Percentiles rank a stretch among this genome's conserved stretches.
These are phyloP conservation scores for Myotis pilosus DNA, from an alignment of 2,797 vertebrate genomes.

Conservation along the genomic window DNA sequence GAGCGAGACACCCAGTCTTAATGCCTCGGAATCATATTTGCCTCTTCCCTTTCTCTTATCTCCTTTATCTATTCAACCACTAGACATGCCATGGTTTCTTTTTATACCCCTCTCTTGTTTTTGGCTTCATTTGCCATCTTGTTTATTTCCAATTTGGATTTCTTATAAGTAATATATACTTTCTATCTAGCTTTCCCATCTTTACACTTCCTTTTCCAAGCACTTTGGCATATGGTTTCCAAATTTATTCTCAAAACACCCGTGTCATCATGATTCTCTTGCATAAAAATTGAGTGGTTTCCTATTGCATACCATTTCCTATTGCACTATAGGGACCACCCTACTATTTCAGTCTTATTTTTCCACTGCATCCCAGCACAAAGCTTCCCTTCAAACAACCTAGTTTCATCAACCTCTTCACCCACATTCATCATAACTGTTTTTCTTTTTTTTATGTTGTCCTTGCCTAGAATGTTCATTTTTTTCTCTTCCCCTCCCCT, in stretches of 20 bases:
- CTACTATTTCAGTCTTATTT: slow-evolving; percentile 13
- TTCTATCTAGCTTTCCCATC: slow-evolving; percentile 4
- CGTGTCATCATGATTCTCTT: background rate
- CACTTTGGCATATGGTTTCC: background rate
- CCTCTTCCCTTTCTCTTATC: background rate
- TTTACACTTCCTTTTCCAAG: slow-evolving; percentile 16
- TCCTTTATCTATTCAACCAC: background rate
- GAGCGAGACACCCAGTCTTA: background rate
- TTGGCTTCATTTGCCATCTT: slow-evolving; percentile 19
- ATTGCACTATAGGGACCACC: background rate
- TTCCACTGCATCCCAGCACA: background rate
- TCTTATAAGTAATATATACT: slow-evolving; percentile 29
- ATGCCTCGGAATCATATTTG: background rate
- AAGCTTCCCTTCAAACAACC: background rate
- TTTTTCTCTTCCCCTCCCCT: background rate
- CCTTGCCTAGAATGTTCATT: background rate
- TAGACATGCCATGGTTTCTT: background rate
- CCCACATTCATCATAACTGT: background rate
- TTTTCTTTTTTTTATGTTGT: slow-evolving; percentile 7
- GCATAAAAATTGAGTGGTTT: slow-evolving; percentile 1
- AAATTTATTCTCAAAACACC: slow-evolving; percentile 33
- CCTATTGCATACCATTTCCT: background rate
- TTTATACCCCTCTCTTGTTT: background rate
- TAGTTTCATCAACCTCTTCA: background rate
- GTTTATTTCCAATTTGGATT: slow-evolving; percentile 29